Conservation (phyloP, 2,113 vertebrate species). For the Salvator merianae region DNA sequence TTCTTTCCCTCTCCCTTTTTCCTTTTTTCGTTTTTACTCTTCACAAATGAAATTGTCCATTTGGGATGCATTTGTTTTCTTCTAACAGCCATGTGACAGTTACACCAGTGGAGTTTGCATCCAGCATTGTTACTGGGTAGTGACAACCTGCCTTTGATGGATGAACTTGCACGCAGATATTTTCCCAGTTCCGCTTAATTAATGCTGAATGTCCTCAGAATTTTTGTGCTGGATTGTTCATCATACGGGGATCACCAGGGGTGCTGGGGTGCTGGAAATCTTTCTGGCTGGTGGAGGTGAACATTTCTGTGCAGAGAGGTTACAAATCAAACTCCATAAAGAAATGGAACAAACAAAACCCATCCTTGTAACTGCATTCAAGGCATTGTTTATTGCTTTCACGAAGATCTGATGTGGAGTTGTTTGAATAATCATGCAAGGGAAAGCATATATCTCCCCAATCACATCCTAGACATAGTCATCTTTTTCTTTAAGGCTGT, state of each 20-base stretch:
- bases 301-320: not conserved
- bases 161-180: constrained; percentile 74
- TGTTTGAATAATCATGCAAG: constrained; percentile 35
- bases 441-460: not conserved
- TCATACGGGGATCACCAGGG: constrained; percentile 48
- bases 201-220: constrained; percentile 76
- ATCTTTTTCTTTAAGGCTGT: too few relatives aligned
- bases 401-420: constrained; percentile 52
- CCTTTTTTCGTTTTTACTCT: constrained; percentile 5
- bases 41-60: constrained; percentile 76
- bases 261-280: not conserved
- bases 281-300: constrained; percentile 38
- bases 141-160: constrained; percentile 71
- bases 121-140: constrained; percentile 71
- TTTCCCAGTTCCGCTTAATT: constrained; percentile 74
- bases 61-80: constrained; percentile 80
- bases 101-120: constrained; percentile 72
- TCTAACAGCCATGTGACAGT: constrained; percentile 73
- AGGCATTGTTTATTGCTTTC: constrained; percentile 38
- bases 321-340: not conserved
- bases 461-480: too few relatives aligned
- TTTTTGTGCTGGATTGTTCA: constrained; percentile 62
- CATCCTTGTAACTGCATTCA: constrained; percentile 39
- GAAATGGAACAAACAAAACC: constrained; percentile 22
- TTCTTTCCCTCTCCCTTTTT: not conserved